These are phyloP conservation scores for Alethe castanea DNA, from an alignment of 2,113 vertebrate species.

Conservation along the genomic window DNA sequence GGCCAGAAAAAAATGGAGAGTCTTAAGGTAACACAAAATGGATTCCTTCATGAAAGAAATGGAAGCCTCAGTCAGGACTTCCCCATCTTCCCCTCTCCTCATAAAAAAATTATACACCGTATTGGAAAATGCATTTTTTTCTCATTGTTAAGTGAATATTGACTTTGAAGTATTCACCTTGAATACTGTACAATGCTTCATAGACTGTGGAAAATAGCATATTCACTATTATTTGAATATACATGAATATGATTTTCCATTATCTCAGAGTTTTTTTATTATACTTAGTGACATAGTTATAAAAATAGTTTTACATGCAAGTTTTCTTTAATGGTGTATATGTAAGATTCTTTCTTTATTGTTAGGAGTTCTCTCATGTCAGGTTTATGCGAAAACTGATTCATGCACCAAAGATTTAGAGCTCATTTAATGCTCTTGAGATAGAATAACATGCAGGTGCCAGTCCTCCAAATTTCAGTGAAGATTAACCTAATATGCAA, in stretches of 20 bases:
- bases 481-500: slow-evolving; percentile 77
- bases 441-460: slow-evolving; percentile 63
- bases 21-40: background rate
- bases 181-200: background rate
- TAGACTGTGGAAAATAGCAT: background rate
- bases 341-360: slow-evolving; percentile 1
- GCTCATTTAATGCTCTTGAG: slow-evolving; percentile 66
- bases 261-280: background rate
- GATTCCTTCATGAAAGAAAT: background rate
- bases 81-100: background rate
- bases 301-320: background rate
- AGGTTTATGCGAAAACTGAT: slow-evolving; percentile 39
- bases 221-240: background rate
- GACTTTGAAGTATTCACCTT: background rate
- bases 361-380: background rate
- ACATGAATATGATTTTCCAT: background rate
- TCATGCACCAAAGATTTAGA: slow-evolving; percentile 30
- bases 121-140: background rate
- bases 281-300: background rate
- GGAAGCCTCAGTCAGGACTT: background rate
- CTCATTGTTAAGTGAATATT: background rate
- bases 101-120: background rate
- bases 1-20: background rate
- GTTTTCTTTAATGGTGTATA: background rate
- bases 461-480: slow-evolving; percentile 68